A percentile compares a stretch with the other conserved stretches of the same genome.
phyloP scores from a whole-genome alignment of 2,797 vertebrate species.

The Stomatorhinus walkeri region DNA sequence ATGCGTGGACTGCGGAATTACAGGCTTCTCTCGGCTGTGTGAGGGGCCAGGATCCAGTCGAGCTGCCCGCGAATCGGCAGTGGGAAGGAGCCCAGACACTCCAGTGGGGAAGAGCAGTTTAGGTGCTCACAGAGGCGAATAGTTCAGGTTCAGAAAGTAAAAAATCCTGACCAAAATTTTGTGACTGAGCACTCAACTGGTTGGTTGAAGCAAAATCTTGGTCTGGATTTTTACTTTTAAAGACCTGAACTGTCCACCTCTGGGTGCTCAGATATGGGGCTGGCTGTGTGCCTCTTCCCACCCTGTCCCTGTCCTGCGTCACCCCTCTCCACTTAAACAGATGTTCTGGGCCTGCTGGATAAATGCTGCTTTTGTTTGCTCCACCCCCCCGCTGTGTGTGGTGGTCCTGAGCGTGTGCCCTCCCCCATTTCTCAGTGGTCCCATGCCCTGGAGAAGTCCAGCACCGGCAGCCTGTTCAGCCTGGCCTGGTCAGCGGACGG shows the following conservation, averaged over 20 bases:
- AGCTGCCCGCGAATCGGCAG: background rate
- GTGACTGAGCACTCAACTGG: background rate
- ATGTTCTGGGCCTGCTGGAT: background rate
- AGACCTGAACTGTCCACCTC: background rate
- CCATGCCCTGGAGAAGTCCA: slow-evolving; percentile 88
- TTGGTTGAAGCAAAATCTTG: background rate
- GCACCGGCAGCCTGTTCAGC: slow-evolving; percentile 83
- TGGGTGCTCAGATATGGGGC: background rate
- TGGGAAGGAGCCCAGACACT: background rate
- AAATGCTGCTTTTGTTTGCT: slow-evolving; percentile 7
- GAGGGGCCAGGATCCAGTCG: slow-evolving; percentile 20
- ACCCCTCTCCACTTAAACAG: background rate
- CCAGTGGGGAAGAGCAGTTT: background rate
- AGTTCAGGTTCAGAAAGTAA: background rate
- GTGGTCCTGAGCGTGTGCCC: background rate
- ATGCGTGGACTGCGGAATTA: slow-evolving; percentile 20
- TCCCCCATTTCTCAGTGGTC: slow-evolving; percentile 72
- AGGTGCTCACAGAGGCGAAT: background rate
- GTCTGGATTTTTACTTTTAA: background rate
- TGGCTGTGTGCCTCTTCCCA: background rate
- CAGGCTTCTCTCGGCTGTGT: slow-evolving; percentile 28
- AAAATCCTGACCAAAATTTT: background rate
- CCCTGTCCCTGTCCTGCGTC: background rate
- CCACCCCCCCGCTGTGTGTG: too few relatives aligned
- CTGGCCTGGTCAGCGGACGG: slow-evolving; percentile 88